phyloP scores from a whole-genome alignment of 2,797 vertebrate species.

The Lacerta bilineata region DNA sequence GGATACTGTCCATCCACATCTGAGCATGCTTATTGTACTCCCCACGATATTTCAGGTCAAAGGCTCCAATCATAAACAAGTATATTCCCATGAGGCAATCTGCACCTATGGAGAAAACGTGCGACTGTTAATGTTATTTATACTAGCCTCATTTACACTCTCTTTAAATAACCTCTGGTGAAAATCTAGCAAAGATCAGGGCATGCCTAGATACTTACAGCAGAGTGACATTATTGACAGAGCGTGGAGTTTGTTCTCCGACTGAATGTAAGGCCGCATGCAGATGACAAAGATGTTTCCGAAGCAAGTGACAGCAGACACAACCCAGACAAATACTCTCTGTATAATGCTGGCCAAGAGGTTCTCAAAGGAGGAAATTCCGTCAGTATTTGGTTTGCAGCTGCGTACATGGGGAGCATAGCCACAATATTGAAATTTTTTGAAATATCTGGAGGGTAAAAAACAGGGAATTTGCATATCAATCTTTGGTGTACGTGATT shows the following conservation, averaged over 20 bases:
- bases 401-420: slow-evolving; percentile 96
- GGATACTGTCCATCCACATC: slow-evolving; percentile 94
- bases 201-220: slow-evolving; percentile 86
- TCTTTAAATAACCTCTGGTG: background rate
- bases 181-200: background rate
- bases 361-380: slow-evolving; percentile 96
- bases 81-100: slow-evolving; percentile 98
- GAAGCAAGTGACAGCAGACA: slow-evolving; percentile 94
- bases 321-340: slow-evolving; percentile 97
- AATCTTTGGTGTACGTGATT: background rate
- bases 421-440: slow-evolving; percentile 98
- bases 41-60: slow-evolving; percentile 94
- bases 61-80: slow-evolving; percentile 94
- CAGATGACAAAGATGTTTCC: slow-evolving; percentile 98
- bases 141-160: background rate
- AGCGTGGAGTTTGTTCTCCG: slow-evolving; percentile 95
- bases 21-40: slow-evolving; percentile 97
- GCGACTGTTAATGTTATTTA: background rate
- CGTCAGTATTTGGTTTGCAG: slow-evolving; percentile 98
- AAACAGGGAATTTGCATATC: background rate
- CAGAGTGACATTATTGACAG: slow-evolving; percentile 98
- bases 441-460: slow-evolving; percentile 90
- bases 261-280: slow-evolving; percentile 94
- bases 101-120: slow-evolving; percentile 84
- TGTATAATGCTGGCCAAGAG: slow-evolving; percentile 95